Conservation (phyloP, 2,888 invertebrate species). For the Unio delphinus region DNA sequence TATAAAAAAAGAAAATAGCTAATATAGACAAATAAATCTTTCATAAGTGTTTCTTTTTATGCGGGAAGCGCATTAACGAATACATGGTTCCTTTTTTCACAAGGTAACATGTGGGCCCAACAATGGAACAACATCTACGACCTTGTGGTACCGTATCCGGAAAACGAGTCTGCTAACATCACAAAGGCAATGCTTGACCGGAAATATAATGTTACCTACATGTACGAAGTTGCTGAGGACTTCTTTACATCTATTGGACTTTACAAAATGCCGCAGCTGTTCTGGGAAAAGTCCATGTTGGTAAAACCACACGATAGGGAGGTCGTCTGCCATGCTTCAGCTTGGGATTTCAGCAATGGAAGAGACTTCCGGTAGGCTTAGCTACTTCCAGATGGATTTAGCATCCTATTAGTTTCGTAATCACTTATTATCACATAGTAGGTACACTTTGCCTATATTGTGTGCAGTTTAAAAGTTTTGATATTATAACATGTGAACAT, state of each 20-base stretch:
- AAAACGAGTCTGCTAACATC: conserved; percentile 81
- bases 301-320: conserved; percentile 80
- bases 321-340: conserved; percentile 80
- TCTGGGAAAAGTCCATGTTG: conserved; percentile 88
- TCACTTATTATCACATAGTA: no score
- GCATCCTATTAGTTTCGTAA: no score
- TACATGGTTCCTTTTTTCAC: conserved; percentile 4
- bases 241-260: conserved; percentile 73
- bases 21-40: not conserved
- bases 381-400: not conserved
- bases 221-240: conserved; percentile 73
- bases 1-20: no score
- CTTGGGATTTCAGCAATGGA: conserved; percentile 90
- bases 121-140: conserved; percentile 65
- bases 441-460: no score
- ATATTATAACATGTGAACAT: no score
- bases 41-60: no score
- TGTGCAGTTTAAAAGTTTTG: no score
- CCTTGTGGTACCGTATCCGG: conserved; percentile 77
- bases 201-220: conserved; percentile 73
- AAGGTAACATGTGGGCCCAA: conserved; percentile 76
- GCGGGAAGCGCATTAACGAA: not conserved
- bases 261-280: conserved; percentile 85
- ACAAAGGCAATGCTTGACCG: conserved; percentile 80
- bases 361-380: conserved; percentile 84